Conservation (phyloP, 2,113 vertebrate species). For the Polypterus bichir region DNA sequence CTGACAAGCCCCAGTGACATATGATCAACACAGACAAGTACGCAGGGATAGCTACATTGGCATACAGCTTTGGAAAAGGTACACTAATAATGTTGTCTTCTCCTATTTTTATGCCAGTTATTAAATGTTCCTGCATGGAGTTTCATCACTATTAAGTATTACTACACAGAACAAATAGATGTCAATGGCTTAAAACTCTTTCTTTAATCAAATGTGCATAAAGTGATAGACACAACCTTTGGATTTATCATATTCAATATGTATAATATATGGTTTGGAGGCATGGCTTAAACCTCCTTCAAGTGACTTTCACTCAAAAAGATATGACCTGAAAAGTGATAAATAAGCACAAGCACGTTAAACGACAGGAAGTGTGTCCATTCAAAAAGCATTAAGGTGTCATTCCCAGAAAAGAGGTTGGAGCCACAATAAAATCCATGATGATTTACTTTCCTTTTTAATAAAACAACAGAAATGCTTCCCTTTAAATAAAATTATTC, state of each 20-base stretch:
- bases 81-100: slow-evolving; percentile 8
- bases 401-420: slow-evolving; percentile 30
- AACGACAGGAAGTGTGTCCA: slow-evolving; percentile 34
- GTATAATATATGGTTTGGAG: too few relatives aligned
- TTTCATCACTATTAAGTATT: not conserved
- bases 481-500: not conserved
- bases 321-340: slow-evolving; percentile 34
- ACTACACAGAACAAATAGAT: too few relatives aligned
- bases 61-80: slow-evolving; percentile 16
- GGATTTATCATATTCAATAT: too few relatives aligned
- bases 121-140: not conserved
- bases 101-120: not conserved
- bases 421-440: slow-evolving; percentile 27
- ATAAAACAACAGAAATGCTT: not conserved
- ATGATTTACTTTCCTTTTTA: not conserved
- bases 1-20: slow-evolving; percentile 48
- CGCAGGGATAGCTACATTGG: slow-evolving; percentile 14
- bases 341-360: slow-evolving; percentile 37
- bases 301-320: slow-evolving; percentile 31
- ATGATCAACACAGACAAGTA: slow-evolving; percentile 26
- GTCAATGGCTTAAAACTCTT: too few relatives aligned
- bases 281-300: slow-evolving; percentile 16
- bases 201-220: too few relatives aligned
- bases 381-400: slow-evolving; percentile 33
- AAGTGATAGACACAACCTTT: too few relatives aligned